Base-by-base conservation (phyloP, 2,888 invertebrate genomes). In the Diachrysia chrysitis region DNA sequence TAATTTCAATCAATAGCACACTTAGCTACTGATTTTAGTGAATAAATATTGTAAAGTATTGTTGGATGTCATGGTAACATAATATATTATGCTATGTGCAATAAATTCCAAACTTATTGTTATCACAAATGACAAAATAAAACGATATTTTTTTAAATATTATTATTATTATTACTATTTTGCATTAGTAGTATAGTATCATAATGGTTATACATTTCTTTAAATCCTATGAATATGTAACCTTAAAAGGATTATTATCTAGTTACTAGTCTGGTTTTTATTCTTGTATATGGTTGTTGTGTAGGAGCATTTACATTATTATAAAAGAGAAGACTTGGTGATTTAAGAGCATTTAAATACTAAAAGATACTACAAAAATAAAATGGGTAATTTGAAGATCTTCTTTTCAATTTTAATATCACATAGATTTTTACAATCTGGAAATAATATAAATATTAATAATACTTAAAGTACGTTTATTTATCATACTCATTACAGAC, bases 101-200 rank as follows among this genome's bases (percentile, higher is more conserved):
- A 32, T 21, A 51, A 21, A 12, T 9, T 12, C 6, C 12, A 9
- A 48, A n/a, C n/a, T n/a, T 4, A 19, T 6, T 48, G n/a, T 42
- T 42, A n/a, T 42, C n/a, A n/a, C 16, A 42, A n/a, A 42, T 51
- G 21, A 51, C 10, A 21, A 51, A 51, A 21, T 51, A 21, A 51
- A 51, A 51, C 5, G 2, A 10, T 19, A 10, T 51, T 51, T 51
- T 19, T 51, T n/a, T 51, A 46, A n/a, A 51, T 21, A 19, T 51
- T 21, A 12, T 17, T 10, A 51, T 51, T 10, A 7, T n/a, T 42
- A 42, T 7, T 42, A 14, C 21, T 51, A 51, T 51, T 51, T 21
- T 48, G 48, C 1, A 21, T 51, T 19, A 51, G 19, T 51, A 51
- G 19, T 51, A 51, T 51, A 51, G 19, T 51, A 51, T 51, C 48